Percentiles rank a stretch among this genome's conserved stretches.
phyloP scores from a whole-genome alignment of 2,113 vertebrate genomes.

The Scomber scombrus region DNA sequence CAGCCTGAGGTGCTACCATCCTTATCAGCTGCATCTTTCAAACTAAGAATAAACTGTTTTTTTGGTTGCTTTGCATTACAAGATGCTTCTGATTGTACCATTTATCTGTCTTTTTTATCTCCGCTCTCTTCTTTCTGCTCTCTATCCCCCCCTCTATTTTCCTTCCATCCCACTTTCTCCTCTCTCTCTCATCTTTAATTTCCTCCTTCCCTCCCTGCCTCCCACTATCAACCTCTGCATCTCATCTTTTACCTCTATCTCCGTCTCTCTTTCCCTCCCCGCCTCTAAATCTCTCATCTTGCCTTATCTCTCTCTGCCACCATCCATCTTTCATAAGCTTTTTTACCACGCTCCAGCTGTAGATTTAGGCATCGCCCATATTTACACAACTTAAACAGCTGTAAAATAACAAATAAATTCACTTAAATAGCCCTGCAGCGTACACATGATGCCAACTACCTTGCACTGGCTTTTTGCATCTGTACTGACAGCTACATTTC shows the following conservation, averaged over 20 bases:
- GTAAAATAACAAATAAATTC: conserved; percentile 7
- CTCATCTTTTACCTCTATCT: conserved; percentile 47
- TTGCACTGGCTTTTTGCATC: background rate
- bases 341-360: conserved; percentile 6
- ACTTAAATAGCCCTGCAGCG: background rate
- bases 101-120: background rate
- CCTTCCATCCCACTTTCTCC: background rate
- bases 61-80: conserved; percentile 1
- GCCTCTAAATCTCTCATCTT: conserved; percentile 43
- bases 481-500: conserved; percentile 14
- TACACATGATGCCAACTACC: background rate
- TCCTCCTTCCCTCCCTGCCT: conserved; percentile 23
- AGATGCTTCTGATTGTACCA: background rate
- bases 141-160: background rate
- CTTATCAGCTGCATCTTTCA: conserved; percentile 10
- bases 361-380: background rate
- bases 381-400: conserved; percentile 10
- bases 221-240: conserved; percentile 49
- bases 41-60: background rate
- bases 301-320: conserved; percentile 38
- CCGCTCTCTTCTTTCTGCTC: conserved; percentile 3
- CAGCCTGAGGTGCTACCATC: background rate
- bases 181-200: conserved; percentile 44
- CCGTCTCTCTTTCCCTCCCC: conserved; percentile 1
- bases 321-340: conserved; percentile 41